These are phyloP conservation scores for Heliconius hewitsoni DNA, from an alignment of 1,140 invertebrate genomes.

Conservation along the genomic window DNA sequence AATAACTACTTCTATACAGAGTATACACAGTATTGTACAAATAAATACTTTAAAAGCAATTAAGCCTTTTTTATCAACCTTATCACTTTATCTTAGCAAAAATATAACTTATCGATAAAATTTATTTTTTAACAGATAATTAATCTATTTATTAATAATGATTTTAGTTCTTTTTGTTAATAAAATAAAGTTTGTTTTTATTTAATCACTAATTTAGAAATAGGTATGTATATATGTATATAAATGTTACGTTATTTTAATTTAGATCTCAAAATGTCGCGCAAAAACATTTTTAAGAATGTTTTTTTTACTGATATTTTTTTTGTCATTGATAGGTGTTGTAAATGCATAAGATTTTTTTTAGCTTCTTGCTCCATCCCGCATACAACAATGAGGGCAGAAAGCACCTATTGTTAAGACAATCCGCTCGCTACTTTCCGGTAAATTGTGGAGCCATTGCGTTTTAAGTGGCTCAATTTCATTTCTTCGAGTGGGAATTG, in stretches of 20 bases:
- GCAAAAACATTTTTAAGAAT: neutral
- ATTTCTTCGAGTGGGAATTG: no score
- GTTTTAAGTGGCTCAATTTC: no score
- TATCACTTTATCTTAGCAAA: slow-evolving; percentile 36
- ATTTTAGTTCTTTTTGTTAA: neutral
- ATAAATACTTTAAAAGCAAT: neutral
- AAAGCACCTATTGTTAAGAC: no score
- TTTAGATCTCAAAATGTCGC: neutral
- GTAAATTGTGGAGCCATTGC: no score
- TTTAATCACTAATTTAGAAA: neutral
- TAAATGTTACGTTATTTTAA: neutral
- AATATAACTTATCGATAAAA: slow-evolving; percentile 37
- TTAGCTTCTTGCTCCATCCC: no score
- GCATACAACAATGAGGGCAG: no score
- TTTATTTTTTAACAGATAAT: slow-evolving; percentile 22
- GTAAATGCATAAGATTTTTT: no score
- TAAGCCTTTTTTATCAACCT: slow-evolving; percentile 22
- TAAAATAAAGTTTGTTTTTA: neutral
- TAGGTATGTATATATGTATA: neutral
- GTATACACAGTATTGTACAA: neutral
- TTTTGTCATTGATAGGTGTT: no score
- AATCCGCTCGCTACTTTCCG: no score
- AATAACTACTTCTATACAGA: neutral
- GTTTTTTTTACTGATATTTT: neutral
- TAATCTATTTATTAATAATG: neutral